Evolutionary conservation across 53 echinoderm and acorn worm species (phyloP).

Genomic region (Patiria pectinifera): DNA sequence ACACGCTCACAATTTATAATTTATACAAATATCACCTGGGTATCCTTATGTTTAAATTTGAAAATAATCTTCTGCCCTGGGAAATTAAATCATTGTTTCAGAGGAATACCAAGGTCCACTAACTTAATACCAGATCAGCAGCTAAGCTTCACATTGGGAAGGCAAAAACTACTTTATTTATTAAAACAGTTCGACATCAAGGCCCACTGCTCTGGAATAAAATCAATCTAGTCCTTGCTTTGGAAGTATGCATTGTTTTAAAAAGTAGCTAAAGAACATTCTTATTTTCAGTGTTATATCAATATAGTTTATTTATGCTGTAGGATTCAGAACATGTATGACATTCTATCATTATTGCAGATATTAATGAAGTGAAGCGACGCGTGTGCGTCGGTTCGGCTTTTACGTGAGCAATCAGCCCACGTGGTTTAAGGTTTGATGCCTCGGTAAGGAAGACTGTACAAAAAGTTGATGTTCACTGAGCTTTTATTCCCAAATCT

Average conservation of each 20-base stretch:
- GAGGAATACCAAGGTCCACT: slow-evolving; percentile 10
- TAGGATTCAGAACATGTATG: no score
- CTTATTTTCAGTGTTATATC: no score
- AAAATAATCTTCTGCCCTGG: slow-evolving; percentile 10
- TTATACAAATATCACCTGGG: slow-evolving; percentile 21
- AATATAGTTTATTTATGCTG: no score
- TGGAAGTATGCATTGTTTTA: neutral
- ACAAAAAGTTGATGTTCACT: no score
- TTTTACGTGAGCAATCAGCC: no score
- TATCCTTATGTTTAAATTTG: slow-evolving; percentile 38
- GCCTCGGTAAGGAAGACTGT: no score
- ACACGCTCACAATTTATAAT: slow-evolving; percentile 1
- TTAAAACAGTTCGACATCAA: neutral
- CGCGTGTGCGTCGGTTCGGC: no score
- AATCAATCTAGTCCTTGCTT: neutral
- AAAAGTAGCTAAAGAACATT: neutral
- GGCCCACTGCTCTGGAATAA: neutral
- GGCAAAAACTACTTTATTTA: neutral
- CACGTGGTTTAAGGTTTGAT: no score
- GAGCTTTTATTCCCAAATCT: no score
- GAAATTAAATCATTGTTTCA: slow-evolving; percentile 4
- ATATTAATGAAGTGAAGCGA: no score
- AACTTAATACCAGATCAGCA: neutral
- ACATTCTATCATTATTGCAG: no score
- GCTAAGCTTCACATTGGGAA: neutral